phyloP scores from a whole-genome alignment of 2,888 invertebrate genomes.

The Chaetogeoica ovagalla region DNA sequence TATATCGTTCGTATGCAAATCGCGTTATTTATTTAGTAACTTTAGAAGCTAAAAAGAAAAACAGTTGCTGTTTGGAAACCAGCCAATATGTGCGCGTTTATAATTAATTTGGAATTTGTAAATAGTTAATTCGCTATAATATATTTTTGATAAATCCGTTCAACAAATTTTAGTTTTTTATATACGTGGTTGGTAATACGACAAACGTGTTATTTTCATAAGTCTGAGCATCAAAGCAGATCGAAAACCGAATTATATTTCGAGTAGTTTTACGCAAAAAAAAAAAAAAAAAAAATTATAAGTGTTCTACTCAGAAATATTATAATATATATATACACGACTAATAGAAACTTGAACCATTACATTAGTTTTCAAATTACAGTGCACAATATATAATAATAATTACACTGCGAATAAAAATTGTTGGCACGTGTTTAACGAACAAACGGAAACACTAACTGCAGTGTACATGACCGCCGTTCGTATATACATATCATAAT shows the following conservation, averaged over 20 bases:
- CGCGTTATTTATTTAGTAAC: slow-evolving; percentile 41
- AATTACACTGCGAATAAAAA: neutral
- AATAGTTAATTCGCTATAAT: no score
- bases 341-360: slow-evolving; percentile 1
- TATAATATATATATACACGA: neutral
- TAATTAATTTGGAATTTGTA: no score
- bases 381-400: neutral
- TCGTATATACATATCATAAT: no score
- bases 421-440: neutral
- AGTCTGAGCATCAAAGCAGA: no score
- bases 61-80: slow-evolving; percentile 16
- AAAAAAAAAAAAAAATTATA: no score
- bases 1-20: neutral
- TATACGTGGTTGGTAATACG: no score
- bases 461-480: neutral
- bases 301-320: neutral
- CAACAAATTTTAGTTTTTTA: no score
- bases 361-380: neutral
- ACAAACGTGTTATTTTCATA: no score
- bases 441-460: neutral
- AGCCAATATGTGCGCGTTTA: neutral
- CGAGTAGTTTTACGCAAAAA: no score
- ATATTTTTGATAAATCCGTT: no score
- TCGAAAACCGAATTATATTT: no score
- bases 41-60: slow-evolving; percentile 28